phyloP scores from a whole-genome alignment of 1,140 invertebrate species.

The Dendrolimus kikuchii region DNA sequence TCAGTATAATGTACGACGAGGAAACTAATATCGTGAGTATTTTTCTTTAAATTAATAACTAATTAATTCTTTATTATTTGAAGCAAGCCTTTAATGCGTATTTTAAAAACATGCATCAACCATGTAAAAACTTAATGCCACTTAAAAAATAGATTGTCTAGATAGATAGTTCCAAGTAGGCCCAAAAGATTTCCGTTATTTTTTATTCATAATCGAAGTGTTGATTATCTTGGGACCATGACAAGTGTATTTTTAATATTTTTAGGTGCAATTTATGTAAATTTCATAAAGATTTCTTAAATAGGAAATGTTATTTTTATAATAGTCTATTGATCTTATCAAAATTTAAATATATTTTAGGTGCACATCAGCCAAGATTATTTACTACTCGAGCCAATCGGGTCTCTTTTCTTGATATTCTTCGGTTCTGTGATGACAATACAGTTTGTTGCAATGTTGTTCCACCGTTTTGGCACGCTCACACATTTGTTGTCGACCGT shows the following conservation, averaged over 20 bases:
- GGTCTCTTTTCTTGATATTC: conserved; percentile 96
- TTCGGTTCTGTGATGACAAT: conserved; percentile 96
- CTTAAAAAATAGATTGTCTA: too few species aligned
- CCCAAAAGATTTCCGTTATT: too few species aligned
- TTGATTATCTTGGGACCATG: too few species aligned
- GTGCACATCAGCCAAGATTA: conserved; percentile 87
- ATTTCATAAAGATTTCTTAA: too few species aligned
- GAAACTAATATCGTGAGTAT: conserved; percentile 84
- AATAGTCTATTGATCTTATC: too few species aligned
- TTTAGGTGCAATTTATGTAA: too few species aligned
- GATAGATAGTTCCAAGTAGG: too few species aligned
- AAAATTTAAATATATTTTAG: conserved; percentile 54
- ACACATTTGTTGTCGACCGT: conserved; percentile 97
- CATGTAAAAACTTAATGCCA: too few species aligned
- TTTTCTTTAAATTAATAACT: background rate
- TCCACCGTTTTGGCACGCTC: conserved; percentile 97
- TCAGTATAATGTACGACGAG: conserved; percentile 87
- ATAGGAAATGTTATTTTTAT: too few species aligned
- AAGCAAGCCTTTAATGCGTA: background rate
- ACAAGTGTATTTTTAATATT: too few species aligned
- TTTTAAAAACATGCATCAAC: too few species aligned
- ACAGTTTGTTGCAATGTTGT: conserved; percentile 97
- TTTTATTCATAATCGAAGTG: too few species aligned
- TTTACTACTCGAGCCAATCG: conserved; percentile 94
- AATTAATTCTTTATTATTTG: background rate